Conservation (phyloP, 92 coral and sea anemone species). For the Palythoa caribaeorum region DNA sequence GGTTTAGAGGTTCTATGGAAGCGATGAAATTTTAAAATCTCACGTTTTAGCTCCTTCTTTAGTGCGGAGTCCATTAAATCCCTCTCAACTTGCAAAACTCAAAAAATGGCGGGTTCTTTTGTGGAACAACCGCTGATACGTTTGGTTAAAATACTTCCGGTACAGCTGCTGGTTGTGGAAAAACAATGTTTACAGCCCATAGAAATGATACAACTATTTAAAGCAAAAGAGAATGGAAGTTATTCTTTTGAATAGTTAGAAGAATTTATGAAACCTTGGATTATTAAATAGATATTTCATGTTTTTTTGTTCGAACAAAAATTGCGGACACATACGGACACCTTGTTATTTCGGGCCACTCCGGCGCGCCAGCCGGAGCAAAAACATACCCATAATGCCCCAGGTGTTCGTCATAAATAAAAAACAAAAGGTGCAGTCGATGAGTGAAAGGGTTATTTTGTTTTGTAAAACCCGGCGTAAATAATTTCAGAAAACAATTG, state of each 20-base stretch:
- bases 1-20: background rate
- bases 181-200: too few relatives aligned
- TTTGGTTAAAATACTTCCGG: background rate
- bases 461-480: background rate
- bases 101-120: constrained; percentile 77
- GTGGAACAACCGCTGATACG: constrained; percentile 41
- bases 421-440: constrained; percentile 43
- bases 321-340: background rate
- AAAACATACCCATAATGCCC: constrained; percentile 25
- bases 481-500: background rate
- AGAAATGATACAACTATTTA: too few relatives aligned
- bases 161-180: too few relatives aligned
- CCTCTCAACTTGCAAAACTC: constrained; percentile 9
- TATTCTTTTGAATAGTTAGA: too few relatives aligned
- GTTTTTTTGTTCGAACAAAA: background rate
- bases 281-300: background rate
- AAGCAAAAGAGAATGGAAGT: too few relatives aligned
- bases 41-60: constrained; percentile 83
- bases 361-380: too few relatives aligned
- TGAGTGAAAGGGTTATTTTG: background rate
- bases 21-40: constrained; percentile 18
- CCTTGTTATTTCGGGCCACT: constrained; percentile 8
- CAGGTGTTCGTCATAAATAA: background rate
- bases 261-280: background rate
- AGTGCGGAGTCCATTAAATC: constrained; percentile 75